phyloP scores from a whole-genome alignment of 2,797 vertebrate species.

The Myoxocephalus aenaeus region DNA sequence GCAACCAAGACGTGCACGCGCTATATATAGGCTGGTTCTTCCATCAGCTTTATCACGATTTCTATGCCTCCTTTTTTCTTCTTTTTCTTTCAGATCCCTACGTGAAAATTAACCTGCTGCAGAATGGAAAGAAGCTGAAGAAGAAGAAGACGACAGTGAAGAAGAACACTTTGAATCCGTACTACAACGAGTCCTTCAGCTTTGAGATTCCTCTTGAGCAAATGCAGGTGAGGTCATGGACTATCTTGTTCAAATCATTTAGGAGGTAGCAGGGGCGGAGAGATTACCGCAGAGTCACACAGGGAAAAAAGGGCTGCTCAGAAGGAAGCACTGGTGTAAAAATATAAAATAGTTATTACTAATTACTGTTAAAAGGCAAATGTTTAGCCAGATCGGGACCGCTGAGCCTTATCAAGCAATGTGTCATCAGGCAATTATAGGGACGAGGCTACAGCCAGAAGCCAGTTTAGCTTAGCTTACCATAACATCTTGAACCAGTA shows the following conservation, averaged over 20 bases:
- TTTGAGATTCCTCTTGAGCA: constrained; percentile 99
- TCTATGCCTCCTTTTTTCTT: neutral
- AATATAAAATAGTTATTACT: neutral
- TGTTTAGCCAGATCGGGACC: neutral
- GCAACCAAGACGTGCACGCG: constrained; percentile 38
- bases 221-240: constrained; percentile 88
- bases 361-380: neutral
- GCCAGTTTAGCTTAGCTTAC: neutral
- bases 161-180: constrained; percentile 98
- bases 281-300: neutral
- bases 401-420: neutral
- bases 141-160: constrained; percentile 99
- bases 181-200: constrained; percentile 99
- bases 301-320: neutral
- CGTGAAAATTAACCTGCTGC: constrained; percentile 97
- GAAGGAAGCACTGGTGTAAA: neutral
- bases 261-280: neutral
- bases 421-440: neutral
- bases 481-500: constrained; percentile 1
- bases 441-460: neutral
- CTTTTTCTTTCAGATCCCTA: constrained; percentile 89
- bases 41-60: neutral
- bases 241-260: neutral
- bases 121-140: constrained; percentile 97
- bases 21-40: neutral